These are phyloP conservation scores for Tribolium castaneum DNA, from an alignment of 1,140 invertebrate genomes.

Conservation along the genomic window DNA sequence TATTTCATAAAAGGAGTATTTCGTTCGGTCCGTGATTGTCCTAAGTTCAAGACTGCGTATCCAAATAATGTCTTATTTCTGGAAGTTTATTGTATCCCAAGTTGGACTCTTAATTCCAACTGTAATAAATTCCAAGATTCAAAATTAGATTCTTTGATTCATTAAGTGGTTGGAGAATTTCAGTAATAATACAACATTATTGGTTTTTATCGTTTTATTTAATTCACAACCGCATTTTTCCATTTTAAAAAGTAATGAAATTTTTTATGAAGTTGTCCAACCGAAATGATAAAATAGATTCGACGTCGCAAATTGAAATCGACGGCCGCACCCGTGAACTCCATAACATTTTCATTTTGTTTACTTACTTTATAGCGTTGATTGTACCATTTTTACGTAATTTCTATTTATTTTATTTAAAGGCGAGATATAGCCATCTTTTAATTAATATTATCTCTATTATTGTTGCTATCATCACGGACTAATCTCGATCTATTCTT, in stretches of 20 bases:
- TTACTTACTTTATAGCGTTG: background rate
- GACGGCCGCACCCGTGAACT: background rate
- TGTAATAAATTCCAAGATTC: background rate
- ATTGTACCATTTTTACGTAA: background rate
- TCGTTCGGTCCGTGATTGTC: background rate
- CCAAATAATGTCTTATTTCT: background rate
- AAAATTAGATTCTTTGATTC: background rate
- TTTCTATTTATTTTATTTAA: background rate
- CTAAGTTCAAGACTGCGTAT: background rate
- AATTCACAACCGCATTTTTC: conserved; percentile 3
- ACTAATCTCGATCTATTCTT: background rate
- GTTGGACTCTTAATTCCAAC: background rate
- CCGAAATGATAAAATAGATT: background rate
- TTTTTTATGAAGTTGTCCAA: conserved; percentile 14
- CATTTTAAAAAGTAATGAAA: conserved; percentile 16
- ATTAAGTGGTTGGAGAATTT: conserved; percentile 7
- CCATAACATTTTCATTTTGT: conserved; percentile 3
- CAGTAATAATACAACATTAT: conserved; percentile 7
- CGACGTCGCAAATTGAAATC: background rate
- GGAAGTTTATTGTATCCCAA: background rate
- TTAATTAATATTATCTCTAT: background rate
- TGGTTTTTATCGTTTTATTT: conserved; percentile 20
- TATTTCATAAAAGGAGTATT: background rate
- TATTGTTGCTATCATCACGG: background rate
- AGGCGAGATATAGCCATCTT: background rate